Evolutionary conservation across 2,113 vertebrate genomes (phyloP).

Genomic region (Beaufortia kweichowensis): DNA sequence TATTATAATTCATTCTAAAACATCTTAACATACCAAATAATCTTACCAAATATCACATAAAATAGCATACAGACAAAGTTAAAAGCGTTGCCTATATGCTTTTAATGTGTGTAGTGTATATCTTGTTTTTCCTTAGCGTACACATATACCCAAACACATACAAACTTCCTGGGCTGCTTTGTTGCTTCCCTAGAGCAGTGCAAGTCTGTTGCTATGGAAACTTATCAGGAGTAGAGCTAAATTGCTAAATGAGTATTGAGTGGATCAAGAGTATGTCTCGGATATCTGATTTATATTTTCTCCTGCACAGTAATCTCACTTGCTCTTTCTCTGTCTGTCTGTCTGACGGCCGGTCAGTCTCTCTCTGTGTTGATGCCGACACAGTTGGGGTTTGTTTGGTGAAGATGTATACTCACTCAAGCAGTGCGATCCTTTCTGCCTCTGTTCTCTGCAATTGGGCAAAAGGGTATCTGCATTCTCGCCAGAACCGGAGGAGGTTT

Average conservation of each 20-base stretch:
- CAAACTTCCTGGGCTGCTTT: constrained; percentile 26
- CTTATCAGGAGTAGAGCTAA: constrained; percentile 39
- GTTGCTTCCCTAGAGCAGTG: constrained; percentile 34
- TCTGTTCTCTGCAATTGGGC: constrained; percentile 10
- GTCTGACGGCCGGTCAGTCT: background rate
- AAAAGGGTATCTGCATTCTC: constrained; percentile 21
- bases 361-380: constrained; percentile 35
- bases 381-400: constrained; percentile 40
- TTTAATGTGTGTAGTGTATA: background rate
- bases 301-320: constrained; percentile 22
- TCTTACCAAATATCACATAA: too few relatives aligned
- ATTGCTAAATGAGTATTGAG: constrained; percentile 54
- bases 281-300: constrained; percentile 31
- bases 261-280: constrained; percentile 48
- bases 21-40: too few relatives aligned
- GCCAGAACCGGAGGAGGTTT: constrained; percentile 23
- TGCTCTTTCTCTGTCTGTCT: constrained; percentile 29
- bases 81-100: too few relatives aligned
- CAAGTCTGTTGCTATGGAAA: constrained; percentile 50
- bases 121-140: background rate
- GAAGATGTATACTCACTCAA: constrained; percentile 50
- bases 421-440: constrained; percentile 37
- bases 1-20: too few relatives aligned
- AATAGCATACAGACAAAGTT: too few relatives aligned
- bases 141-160: constrained; percentile 5